These are phyloP conservation scores for Pegoplata infirma DNA, from an alignment of 2,888 invertebrate species.

Conservation along the genomic window DNA sequence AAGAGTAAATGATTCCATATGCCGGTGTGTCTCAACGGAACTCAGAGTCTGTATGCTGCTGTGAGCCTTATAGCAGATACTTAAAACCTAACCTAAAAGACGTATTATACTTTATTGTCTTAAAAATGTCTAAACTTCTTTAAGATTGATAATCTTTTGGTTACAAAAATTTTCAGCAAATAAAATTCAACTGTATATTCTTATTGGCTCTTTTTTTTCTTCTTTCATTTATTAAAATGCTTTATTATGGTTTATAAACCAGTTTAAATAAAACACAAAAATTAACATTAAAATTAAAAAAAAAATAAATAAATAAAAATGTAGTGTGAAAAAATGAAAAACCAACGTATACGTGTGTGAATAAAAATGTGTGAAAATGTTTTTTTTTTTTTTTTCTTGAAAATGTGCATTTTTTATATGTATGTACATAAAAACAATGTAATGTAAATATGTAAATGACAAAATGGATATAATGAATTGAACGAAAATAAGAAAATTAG, in stretches of 20 bases:
- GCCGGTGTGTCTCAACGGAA: too few relatives aligned
- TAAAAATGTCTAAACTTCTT: too few relatives aligned
- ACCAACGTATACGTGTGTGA: conserved; percentile 30
- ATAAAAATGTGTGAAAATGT: conserved; percentile 32
- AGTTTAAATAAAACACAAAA: conserved; percentile 11
- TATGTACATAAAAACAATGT: conserved; percentile 28
- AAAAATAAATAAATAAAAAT: too few relatives aligned
- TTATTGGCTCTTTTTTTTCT: conserved; percentile 34
- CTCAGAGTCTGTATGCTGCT: too few relatives aligned
- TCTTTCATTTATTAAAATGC: conserved; percentile 20
- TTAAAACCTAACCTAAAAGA: too few relatives aligned
- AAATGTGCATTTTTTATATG: conserved; percentile 34
- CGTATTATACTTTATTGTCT: too few relatives aligned
- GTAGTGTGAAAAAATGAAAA: conserved; percentile 47
- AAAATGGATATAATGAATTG: conserved; percentile 13
- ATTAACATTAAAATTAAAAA: conserved; percentile 28
- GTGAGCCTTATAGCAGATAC: too few relatives aligned
- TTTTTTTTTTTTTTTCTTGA: conserved; percentile 35
- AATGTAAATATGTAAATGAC: conserved; percentile 33
- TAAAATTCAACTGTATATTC: conserved; percentile 6
- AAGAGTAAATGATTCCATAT: too few relatives aligned
- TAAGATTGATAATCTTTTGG: too few relatives aligned
- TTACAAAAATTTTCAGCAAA: conserved; percentile 9
- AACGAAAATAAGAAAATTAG: conserved; percentile 1
- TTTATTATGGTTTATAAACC: conserved; percentile 29